Conservation (phyloP, 2,888 invertebrate species). For the Apamea sordens region DNA sequence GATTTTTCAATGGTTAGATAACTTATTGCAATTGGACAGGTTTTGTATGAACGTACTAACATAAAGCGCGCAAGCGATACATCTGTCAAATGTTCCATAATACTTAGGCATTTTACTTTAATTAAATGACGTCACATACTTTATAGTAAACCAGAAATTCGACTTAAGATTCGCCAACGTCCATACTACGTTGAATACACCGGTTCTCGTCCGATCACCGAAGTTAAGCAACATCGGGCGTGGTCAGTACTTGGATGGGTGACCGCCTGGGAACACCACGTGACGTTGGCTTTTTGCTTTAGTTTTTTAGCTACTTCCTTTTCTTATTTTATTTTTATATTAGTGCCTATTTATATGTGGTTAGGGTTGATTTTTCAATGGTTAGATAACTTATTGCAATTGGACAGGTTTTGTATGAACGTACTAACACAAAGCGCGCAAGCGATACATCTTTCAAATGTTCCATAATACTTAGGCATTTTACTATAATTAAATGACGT, state of each 20-base stretch:
- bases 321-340: background rate
- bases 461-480: no score
- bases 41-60: background rate
- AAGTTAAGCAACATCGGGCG: slow-evolving; percentile 87
- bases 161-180: slow-evolving; percentile 73
- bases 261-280: slow-evolving; percentile 85
- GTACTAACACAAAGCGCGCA: no score
- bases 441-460: no score
- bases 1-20: no score
- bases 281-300: slow-evolving; percentile 63
- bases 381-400: no score
- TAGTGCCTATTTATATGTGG: no score
- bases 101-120: background rate
- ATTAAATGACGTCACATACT: background rate
- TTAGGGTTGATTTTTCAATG: no score
- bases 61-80: no score
- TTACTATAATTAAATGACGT: background rate
- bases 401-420: background rate
- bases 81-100: no score
- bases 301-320: background rate
- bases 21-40: no score
- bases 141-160: background rate
- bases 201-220: slow-evolving; percentile 88
- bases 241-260: slow-evolving; percentile 87
- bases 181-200: slow-evolving; percentile 79